Base-by-base conservation (phyloP, 2,888 invertebrate species). In the Spialia ferax region DNA sequence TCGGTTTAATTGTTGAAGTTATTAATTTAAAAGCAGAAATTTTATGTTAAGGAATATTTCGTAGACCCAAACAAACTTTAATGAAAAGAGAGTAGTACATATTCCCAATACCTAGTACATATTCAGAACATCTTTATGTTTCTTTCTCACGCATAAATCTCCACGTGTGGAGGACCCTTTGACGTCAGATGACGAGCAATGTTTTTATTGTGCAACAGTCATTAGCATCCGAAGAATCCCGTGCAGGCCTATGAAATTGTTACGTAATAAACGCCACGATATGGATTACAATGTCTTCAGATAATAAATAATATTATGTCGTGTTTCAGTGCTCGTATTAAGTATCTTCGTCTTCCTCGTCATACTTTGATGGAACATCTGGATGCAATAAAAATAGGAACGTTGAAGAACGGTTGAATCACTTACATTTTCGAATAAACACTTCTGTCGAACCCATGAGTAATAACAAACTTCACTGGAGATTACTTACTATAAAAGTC, bases 101-200 rank as follows among this genome's bases (percentile, higher is more conserved):
- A n/a, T n/a, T n/a, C n/a, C n/a, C n/a, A n/a, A n/a, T n/a, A n/a
- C n/a, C n/a, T n/a, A n/a, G n/a, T n/a, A n/a, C n/a, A n/a, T n/a
- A n/a, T n/a, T n/a, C n/a, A n/a, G n/a, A n/a, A n/a, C n/a, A 18
- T 50, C 2, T 22, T 54, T 63, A 42, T 18, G 23, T 61, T 65
- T 54, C 68, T 73, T 76, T 75, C 75, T 73, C 77, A 77, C 73
- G 71, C 71, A 50, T 70, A 63, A 29, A 65, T 45, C 61, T 62
- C 54, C 55, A 70, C 42, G 29, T 65, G 62, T 69, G 70, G 26
- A 54, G 11, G 50, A 73, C 74, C n/a, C 50, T 10, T 57, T 65
- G 64, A 65, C 64, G 64, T 65, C 64, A 57, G 35, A 48, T 10
- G 18, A 6, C 3, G 11, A 13, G 35, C 22, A 45, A 45, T 65